Base-by-base conservation (phyloP, 2,888 invertebrate genomes). In the Ceriagrion tenellum region DNA sequence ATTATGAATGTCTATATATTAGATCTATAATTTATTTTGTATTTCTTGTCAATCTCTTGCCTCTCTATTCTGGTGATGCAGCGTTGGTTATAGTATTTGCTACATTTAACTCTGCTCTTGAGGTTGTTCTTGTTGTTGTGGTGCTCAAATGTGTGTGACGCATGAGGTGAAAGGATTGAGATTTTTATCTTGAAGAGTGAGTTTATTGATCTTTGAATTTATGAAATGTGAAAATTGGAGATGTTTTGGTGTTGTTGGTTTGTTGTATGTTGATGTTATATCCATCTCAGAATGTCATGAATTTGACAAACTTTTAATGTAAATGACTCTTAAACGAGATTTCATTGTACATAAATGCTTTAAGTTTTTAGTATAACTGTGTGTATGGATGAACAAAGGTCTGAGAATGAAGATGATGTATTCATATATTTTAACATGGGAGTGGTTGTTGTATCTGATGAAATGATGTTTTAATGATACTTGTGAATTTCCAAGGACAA, bases 291-390 rank as follows among this genome's bases (percentile, higher is more conserved):
- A 81, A 35, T 35, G n/a, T 69, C 20, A 69, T 69, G 26, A 23
- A n/a, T 69, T 35, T 81, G 81, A 35, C 35, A 23, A 81, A 81
- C 16, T 35, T 30, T 6, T 81, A 3, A 13, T 18, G 12, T 81
- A 35, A 16, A 35, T 69, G 81, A 81, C 69, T 81, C 6, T 93
- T 69, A 47, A 93, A 93, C 93, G 93, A 93, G 93, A 93, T 93
- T 93, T 93, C 93, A 93, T 47, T 93, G 93, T 93, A 74, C 47
- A 8, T 26, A 89, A 16, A 55, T 55, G 1, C 47, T 69, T 40
- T 47, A 40, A 20, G 26, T 89, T 47, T 26, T 47, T 16, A 40
- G 8, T 47, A 26, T 69, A n/a, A 69, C 35, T 93, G 40, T 40
- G 40, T 47, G 35, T 74, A 16, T n/a, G 23, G 3, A 8, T 93